A percentile compares a stretch with the other conserved stretches of the same genome.
These are phyloP conservation scores for Ascaphus truei DNA, from an alignment of 2,113 vertebrate genomes.

Conservation along the genomic window DNA sequence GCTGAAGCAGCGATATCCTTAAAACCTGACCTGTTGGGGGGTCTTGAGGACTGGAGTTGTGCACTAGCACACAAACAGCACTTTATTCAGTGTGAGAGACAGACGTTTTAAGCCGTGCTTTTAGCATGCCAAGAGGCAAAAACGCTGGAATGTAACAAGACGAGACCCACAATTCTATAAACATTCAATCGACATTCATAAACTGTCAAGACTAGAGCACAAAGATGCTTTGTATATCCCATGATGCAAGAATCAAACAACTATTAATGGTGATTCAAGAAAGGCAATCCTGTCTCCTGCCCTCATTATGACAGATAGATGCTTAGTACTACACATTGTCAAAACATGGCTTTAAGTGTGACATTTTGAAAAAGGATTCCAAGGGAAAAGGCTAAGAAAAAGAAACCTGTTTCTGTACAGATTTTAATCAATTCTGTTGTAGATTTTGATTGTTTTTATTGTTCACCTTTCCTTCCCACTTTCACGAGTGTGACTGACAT, in stretches of 20 bases:
- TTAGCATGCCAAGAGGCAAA: slow-evolving; percentile 83
- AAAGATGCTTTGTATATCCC: slow-evolving; percentile 83
- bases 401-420: too few relatives aligned
- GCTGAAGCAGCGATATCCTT: too few relatives aligned
- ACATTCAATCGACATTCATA: slow-evolving; percentile 76
- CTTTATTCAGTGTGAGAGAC: slow-evolving; percentile 71
- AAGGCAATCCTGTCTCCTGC: slow-evolving; percentile 27
- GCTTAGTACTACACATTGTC: neutral
- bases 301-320: neutral
- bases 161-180: slow-evolving; percentile 70
- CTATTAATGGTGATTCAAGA: slow-evolving; percentile 57
- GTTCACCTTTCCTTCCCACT: too few relatives aligned
- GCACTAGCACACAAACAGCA: slow-evolving; percentile 81
- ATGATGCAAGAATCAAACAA: slow-evolving; percentile 72
- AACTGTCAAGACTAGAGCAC: slow-evolving; percentile 67
- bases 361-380: too few relatives aligned
- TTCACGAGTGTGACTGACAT: too few relatives aligned
- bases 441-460: too few relatives aligned
- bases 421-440: too few relatives aligned
- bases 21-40: too few relatives aligned
- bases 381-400: too few relatives aligned
- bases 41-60: too few relatives aligned
- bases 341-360: slow-evolving; percentile 6
- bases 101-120: slow-evolving; percentile 74
- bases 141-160: slow-evolving; percentile 96